A percentile compares a stretch with the other conserved stretches of the same genome.
phyloP scores from a whole-genome alignment of 2,113 vertebrate genomes.

The Scortum barcoo region DNA sequence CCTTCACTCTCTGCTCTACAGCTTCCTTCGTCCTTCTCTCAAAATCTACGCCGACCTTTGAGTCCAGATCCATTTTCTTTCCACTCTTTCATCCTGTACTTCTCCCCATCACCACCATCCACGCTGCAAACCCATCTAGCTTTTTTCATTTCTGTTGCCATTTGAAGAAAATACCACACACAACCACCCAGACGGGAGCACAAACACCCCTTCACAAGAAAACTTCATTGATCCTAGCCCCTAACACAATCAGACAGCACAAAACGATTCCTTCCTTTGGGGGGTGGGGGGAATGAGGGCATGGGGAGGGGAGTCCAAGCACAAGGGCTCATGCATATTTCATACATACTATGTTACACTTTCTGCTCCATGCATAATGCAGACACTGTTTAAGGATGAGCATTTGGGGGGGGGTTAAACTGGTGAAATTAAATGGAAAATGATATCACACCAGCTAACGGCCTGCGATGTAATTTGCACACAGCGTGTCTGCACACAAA shows the following conservation, averaged over 20 bases:
- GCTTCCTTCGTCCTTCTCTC: slow-evolving; percentile 22
- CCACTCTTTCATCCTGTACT: slow-evolving; percentile 32
- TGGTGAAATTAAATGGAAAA: slow-evolving; percentile 76
- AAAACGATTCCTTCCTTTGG: slow-evolving; percentile 68
- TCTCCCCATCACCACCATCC: slow-evolving; percentile 25
- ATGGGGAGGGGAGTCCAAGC: slow-evolving; percentile 35
- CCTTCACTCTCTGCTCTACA: background rate
- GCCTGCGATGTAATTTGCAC: slow-evolving; percentile 46
- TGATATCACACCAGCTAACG: slow-evolving; percentile 45
- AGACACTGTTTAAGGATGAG: slow-evolving; percentile 75
- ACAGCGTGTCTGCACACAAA: slow-evolving; percentile 25
- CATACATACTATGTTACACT: slow-evolving; percentile 77
- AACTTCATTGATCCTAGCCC: slow-evolving; percentile 62
- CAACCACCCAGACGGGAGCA: slow-evolving; percentile 6
- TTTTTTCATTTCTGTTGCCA: slow-evolving; percentile 40
- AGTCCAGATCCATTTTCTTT: slow-evolving; percentile 35
- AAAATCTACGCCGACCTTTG: slow-evolving; percentile 44
- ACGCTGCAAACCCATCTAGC: slow-evolving; percentile 1
- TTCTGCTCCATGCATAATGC: slow-evolving; percentile 81
- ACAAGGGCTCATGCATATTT: slow-evolving; percentile 80
- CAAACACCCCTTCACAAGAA: slow-evolving; percentile 18
- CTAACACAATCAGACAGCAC: slow-evolving; percentile 73
- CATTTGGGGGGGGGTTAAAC: slow-evolving; percentile 41
- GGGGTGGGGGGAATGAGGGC: slow-evolving; percentile 8
- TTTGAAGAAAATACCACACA: slow-evolving; percentile 49